Evolutionary conservation across 23 tunicate species (phyloP), one percentile per base, ranked within the genome.

Genomic region (Botrylloides violaceus): DNA sequence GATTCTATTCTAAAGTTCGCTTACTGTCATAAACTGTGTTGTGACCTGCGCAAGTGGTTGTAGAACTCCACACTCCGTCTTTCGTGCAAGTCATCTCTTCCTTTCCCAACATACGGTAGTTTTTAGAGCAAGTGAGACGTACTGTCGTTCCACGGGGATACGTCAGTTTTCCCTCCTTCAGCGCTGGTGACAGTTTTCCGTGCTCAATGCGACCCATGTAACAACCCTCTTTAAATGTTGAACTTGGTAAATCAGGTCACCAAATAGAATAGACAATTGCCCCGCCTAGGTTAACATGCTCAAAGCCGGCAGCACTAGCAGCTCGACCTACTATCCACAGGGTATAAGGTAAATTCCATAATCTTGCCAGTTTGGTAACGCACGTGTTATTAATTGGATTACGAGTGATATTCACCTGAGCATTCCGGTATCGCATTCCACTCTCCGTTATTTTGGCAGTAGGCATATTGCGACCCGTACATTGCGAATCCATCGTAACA

Each of bases 371-470:
- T n/a, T n/a, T n/a, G n/a, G n/a, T n/a, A n/a, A n/a, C n/a, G n/a
- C n/a, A n/a, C n/a, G n/a, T n/a, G n/a, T n/a, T n/a, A n/a, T n/a
- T n/a, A n/a, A n/a, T n/a, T n/a, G n/a, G n/a, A n/a, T n/a, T n/a
- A n/a, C n/a, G n/a, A n/a, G n/a, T n/a, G n/a, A n/a, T n/a, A n/a
- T n/a, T 43, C 7, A 68, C 74, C 53, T 12, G 37, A 19, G n/a
- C 74, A 68, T 32, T 37, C 74, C 25, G 74, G 74, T 23, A 68
- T 6, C 26, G 74, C 56, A 28, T 68, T 43, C 74, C 74, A 68
- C 37, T 68, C 25, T 68, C 74, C 74, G 29, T 43, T 68, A 21
- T 2, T 56, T 23, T 21, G 58, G 37, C 74, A 68, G 7, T 43
- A 37, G 5, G 74, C 24, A 30, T 68, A 68, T 68, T 68, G 29